These are phyloP conservation scores for Oreortyx pictus DNA, from an alignment of 2,797 vertebrate genomes.

Conservation along the genomic window DNA sequence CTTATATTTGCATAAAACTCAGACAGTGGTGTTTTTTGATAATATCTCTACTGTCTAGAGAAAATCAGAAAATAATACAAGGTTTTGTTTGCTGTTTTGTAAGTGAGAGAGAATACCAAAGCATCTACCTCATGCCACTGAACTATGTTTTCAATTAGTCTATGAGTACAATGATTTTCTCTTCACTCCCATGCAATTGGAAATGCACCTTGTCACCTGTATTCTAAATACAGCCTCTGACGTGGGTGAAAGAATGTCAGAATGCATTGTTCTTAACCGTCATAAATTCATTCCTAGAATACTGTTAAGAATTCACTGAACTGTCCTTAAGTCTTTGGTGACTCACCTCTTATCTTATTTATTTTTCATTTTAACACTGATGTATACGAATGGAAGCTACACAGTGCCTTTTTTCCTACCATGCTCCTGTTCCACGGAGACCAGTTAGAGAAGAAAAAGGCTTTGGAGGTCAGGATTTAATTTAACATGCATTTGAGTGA, in stretches of 20 bases:
- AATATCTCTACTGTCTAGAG: not conserved
- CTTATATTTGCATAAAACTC: not conserved
- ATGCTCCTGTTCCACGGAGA: not conserved
- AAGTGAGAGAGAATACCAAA: not conserved
- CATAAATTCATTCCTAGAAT: accelerated
- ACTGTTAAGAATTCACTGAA: not conserved
- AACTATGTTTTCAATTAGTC: not conserved
- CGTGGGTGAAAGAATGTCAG: not conserved
- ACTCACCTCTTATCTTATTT: not conserved
- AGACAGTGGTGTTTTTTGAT: not conserved
- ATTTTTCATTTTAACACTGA: not conserved
- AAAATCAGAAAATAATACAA: not conserved
- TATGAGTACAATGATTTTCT: not conserved
- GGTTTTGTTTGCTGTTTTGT: not conserved
- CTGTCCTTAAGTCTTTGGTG: not conserved
- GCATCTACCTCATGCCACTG: not conserved
- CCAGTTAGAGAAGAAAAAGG: not conserved
- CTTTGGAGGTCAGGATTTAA: not conserved
- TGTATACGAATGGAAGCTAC: not conserved
- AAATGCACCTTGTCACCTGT: not conserved
- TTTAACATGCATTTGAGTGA: not conserved
- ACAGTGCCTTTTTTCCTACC: accelerated
- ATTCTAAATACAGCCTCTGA: not conserved
- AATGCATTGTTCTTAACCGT: not conserved
- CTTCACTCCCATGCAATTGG: not conserved